These are phyloP conservation scores for Trachelipus rathkii DNA, from an alignment of 1,140 invertebrate genomes.

Conservation along the genomic window DNA sequence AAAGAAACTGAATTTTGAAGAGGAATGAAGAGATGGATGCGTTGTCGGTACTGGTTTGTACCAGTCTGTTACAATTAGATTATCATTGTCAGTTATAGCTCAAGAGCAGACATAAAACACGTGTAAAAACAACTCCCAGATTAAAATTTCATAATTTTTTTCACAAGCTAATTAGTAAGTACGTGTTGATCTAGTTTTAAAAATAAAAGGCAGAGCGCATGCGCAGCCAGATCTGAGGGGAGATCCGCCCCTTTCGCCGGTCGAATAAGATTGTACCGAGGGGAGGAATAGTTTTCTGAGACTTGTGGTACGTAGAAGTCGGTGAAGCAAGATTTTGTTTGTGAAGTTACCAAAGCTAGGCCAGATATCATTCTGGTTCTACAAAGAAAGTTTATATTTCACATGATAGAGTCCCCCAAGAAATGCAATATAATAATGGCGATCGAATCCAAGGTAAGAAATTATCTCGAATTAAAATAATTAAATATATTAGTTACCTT, in stretches of 20 bases:
- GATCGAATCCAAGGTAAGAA: background rate
- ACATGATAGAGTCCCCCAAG: background rate
- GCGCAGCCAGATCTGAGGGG: background rate
- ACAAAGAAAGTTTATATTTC: background rate
- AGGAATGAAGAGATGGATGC: too few species aligned
- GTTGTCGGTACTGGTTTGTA: too few species aligned
- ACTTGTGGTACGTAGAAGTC: too few species aligned
- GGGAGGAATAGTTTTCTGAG: background rate
- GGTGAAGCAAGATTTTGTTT: too few species aligned
- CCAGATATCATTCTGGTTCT: background rate
- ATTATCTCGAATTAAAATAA: background rate
- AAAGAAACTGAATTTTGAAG: too few species aligned
- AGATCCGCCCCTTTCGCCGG: background rate
- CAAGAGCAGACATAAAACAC: too few species aligned
- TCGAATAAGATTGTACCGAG: background rate
- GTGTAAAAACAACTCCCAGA: too few species aligned
- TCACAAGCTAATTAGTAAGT: too few species aligned
- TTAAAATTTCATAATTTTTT: too few species aligned
- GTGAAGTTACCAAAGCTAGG: background rate
- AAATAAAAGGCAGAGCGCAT: background rate
- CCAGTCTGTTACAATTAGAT: too few species aligned
- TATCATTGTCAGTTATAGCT: too few species aligned
- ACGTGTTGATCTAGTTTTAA: background rate
- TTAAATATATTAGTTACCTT: too few species aligned
- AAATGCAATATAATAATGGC: conserved; percentile 10